These are phyloP conservation scores for Jordanella pulchra DNA, from an alignment of 2,797 vertebrate genomes.

Conservation along the genomic window DNA sequence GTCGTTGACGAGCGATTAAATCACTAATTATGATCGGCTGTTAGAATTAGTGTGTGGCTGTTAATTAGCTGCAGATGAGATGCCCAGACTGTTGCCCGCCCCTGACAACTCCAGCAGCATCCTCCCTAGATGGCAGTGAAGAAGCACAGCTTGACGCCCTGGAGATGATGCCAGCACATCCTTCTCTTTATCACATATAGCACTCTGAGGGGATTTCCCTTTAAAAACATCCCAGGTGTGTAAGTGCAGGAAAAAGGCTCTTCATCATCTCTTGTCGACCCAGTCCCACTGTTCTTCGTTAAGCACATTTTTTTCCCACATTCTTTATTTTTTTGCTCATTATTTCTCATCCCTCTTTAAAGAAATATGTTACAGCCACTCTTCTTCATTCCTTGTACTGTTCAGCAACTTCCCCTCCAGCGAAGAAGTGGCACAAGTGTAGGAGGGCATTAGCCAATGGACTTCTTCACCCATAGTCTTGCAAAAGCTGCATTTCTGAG, in stretches of 20 bases:
- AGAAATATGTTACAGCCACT: constrained; percentile 45
- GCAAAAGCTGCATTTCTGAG: constrained; percentile 28
- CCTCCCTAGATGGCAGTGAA: constrained; percentile 70
- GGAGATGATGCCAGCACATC: constrained; percentile 72
- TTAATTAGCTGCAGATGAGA: constrained; percentile 81
- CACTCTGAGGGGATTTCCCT: constrained; percentile 71
- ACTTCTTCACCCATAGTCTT: constrained; percentile 25
- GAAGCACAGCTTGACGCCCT: constrained; percentile 71
- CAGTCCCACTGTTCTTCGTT: constrained; percentile 69
- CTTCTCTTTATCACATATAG: constrained; percentile 65
- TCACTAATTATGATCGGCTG: constrained; percentile 83
- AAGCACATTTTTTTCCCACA: constrained; percentile 56
- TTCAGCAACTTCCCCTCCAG: constrained; percentile 36
- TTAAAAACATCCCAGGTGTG: constrained; percentile 79
- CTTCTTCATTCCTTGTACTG: constrained; percentile 24
- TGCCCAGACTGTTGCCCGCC: constrained; percentile 79
- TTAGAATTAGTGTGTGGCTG: constrained; percentile 80
- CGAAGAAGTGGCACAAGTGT: constrained; percentile 53
- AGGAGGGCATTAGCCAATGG: constrained; percentile 53
- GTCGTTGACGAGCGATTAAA: constrained; percentile 80
- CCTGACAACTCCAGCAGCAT: constrained; percentile 66
- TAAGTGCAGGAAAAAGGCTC: constrained; percentile 65
- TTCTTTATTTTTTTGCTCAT: constrained; percentile 56
- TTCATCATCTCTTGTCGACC: constrained; percentile 72
- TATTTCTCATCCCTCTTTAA: constrained; percentile 44